Percentiles rank a stretch among this genome's conserved stretches.
These are phyloP conservation scores for Bagarius yarrelli DNA, from an alignment of 2,113 vertebrate genomes.

Conservation along the genomic window DNA sequence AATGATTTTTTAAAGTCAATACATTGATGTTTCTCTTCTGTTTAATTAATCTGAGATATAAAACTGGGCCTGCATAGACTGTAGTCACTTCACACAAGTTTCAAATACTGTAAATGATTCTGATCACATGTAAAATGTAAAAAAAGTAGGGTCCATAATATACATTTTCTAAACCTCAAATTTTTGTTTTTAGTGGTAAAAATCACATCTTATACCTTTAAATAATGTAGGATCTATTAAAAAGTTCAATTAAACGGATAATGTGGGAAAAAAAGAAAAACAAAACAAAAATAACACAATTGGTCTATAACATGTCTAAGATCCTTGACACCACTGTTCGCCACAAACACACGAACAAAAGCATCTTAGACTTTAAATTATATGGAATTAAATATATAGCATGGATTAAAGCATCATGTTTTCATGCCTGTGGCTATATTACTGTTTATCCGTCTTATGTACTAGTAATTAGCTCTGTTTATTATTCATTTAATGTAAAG, in stretches of 20 bases:
- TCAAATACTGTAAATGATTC: no score
- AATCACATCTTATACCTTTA: background rate
- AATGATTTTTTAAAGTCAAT: background rate
- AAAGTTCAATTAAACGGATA: background rate
- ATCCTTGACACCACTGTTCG: background rate
- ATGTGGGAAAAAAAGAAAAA: background rate
- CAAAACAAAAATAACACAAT: background rate
- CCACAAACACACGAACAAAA: conserved; percentile 1
- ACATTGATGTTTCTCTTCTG: background rate
- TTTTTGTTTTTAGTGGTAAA: background rate
- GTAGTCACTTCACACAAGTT: no score
- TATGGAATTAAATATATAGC: background rate
- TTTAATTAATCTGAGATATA: background rate
- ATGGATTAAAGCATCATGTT: background rate
- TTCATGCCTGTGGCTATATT: conserved; percentile 34
- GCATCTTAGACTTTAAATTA: background rate
- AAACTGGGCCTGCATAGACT: no score
- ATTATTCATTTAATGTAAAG: conserved; percentile 7
- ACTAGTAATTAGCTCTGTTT: conserved; percentile 30
- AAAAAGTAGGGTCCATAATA: background rate
- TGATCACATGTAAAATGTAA: no score
- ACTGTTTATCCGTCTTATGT: conserved; percentile 34
- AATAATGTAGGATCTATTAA: background rate
- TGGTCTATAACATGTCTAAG: background rate
- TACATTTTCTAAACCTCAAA: background rate